Conservation (phyloP, 2,797 vertebrate species). For the Chiloscyllium punctatum region DNA sequence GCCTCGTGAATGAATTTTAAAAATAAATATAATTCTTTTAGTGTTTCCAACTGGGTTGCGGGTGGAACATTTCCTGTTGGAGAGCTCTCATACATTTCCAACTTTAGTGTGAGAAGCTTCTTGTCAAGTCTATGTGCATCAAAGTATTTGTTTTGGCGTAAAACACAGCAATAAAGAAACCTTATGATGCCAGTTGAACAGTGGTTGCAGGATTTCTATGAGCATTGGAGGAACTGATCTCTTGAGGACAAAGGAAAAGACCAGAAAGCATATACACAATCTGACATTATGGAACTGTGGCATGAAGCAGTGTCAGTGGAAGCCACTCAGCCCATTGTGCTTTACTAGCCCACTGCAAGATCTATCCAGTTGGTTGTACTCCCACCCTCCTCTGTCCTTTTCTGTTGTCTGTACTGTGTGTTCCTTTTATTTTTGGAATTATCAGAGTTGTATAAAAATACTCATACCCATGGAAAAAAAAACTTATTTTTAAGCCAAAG, state of each 20-base stretch:
- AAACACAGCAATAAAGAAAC: too few relatives aligned
- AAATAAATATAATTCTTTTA: too few relatives aligned
- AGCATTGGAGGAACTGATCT: neutral
- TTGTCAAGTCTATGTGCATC: neutral
- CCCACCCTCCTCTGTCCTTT: neutral
- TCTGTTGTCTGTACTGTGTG: too few relatives aligned
- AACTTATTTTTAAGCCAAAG: too few relatives aligned
- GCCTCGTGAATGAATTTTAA: too few relatives aligned
- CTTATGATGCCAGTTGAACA: neutral
- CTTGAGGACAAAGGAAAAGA: neutral
- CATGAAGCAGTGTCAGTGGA: neutral
- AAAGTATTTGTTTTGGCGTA: too few relatives aligned
- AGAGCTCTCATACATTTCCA: too few relatives aligned
- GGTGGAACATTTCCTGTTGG: too few relatives aligned
- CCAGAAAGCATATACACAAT: neutral
- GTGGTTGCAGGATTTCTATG: neutral
- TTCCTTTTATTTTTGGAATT: too few relatives aligned
- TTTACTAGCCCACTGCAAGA: neutral
- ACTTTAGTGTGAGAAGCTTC: neutral
- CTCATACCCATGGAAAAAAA: too few relatives aligned
- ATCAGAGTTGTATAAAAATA: too few relatives aligned
- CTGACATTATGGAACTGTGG: neutral
- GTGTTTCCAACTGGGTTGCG: too few relatives aligned
- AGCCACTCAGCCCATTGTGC: neutral
- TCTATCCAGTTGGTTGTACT: neutral